Conservation (phyloP, 1,140 invertebrate genomes). For the Vanessa atalanta region DNA sequence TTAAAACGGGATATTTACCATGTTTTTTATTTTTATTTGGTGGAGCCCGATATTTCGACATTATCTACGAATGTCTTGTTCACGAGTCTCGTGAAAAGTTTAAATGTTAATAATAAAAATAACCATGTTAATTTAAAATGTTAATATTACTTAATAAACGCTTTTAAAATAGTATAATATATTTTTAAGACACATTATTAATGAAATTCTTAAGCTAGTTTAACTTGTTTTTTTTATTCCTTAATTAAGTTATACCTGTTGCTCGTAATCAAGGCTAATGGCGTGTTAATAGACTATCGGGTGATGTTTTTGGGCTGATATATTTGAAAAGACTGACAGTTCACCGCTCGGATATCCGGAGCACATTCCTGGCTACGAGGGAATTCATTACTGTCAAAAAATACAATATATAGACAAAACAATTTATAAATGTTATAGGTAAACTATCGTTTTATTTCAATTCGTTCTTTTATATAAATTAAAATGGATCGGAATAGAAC, state of each 20-base stretch:
- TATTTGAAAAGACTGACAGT: constrained; percentile 1
- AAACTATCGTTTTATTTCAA: too few species aligned
- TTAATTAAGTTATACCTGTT: neutral
- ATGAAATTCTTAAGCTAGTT: neutral
- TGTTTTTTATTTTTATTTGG: too few species aligned
- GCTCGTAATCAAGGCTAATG: constrained; percentile 12
- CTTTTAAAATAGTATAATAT: too few species aligned
- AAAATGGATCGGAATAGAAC: constrained; percentile 6
- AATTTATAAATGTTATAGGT: too few species aligned
- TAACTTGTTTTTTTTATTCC: neutral
- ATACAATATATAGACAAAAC: neutral
- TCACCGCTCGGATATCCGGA: constrained; percentile 1
- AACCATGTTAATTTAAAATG: too few species aligned
- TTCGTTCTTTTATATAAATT: neutral
- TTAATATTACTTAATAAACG: too few species aligned
- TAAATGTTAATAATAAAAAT: too few species aligned
- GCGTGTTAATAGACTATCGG: constrained; percentile 19
- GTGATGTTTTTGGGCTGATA: constrained; percentile 9
- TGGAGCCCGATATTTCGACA: too few species aligned
- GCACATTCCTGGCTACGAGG: neutral
- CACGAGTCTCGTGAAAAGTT: too few species aligned
- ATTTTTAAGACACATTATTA: too few species aligned
- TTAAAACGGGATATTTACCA: too few species aligned
- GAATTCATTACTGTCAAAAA: neutral
- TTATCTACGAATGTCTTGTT: too few species aligned